phyloP scores from a whole-genome alignment of 2,113 vertebrate genomes.

The Danionella cerebrum region DNA sequence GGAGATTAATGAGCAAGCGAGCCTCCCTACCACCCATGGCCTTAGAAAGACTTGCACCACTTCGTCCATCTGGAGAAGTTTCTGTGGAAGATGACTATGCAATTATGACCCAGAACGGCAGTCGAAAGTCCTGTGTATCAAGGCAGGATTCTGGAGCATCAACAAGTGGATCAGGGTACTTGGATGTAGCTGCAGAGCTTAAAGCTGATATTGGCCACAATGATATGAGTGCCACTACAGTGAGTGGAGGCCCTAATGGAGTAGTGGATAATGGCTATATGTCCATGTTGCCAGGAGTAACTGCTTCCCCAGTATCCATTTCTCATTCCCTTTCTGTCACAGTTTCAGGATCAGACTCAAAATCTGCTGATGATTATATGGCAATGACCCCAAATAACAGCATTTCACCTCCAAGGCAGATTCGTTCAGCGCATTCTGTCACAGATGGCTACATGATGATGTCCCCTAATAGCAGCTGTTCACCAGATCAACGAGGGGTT shows the following conservation, averaged over 20 bases:
- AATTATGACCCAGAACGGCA: conserved; percentile 56
- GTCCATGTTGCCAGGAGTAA: conserved; percentile 70
- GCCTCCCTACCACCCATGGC: conserved; percentile 68
- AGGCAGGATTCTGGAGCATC: conserved; percentile 32
- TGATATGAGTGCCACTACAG: neutral
- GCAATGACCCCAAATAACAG: conserved; percentile 68
- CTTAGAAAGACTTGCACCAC: conserved; percentile 57
- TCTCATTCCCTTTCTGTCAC: conserved; percentile 54
- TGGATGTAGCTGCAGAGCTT: conserved; percentile 59
- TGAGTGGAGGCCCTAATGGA: conserved; percentile 30
- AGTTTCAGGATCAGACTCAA: conserved; percentile 54
- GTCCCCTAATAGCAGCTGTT: conserved; percentile 69
- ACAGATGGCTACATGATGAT: conserved; percentile 73
- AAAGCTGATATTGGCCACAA: conserved; percentile 40
- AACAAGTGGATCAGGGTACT: conserved; percentile 50
- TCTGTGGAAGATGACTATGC: conserved; percentile 60
- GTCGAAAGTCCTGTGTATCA: conserved; percentile 58
- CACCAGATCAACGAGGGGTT: conserved; percentile 63
- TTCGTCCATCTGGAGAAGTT: conserved; percentile 34
- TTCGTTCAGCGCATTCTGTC: conserved; percentile 47
- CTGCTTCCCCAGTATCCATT: conserved; percentile 45
- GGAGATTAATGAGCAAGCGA: conserved; percentile 59
- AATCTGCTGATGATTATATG: conserved; percentile 67
- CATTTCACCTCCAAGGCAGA: conserved; percentile 66
- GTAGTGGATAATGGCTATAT: conserved; percentile 65